phyloP scores from a whole-genome alignment of 2,797 vertebrate genomes.

The Xiphophorus birchmanni region DNA sequence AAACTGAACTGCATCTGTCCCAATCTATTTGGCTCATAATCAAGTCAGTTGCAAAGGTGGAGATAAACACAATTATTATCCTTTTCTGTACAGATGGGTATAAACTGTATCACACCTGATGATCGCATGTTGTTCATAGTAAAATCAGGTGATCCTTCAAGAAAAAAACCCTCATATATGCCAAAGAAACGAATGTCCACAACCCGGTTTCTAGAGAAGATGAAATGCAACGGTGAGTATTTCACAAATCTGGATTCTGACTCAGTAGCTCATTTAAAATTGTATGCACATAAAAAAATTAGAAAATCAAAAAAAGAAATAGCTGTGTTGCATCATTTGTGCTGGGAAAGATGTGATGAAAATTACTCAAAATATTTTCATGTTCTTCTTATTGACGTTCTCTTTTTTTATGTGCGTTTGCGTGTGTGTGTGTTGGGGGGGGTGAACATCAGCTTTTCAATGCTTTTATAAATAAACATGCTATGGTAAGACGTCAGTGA shows the following conservation, averaged over 20 bases:
- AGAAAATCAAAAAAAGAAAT: neutral
- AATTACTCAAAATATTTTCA: neutral
- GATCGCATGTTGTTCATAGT: slow-evolving; percentile 21
- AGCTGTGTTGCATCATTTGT: neutral
- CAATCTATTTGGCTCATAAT: slow-evolving; percentile 44
- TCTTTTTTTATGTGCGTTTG: too few species aligned
- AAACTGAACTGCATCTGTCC: slow-evolving; percentile 33
- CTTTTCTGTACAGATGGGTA: slow-evolving; percentile 3
- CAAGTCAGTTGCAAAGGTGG: slow-evolving; percentile 23
- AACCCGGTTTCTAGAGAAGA: neutral
- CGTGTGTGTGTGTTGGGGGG: too few species aligned
- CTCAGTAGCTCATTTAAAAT: neutral
- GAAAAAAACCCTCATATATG: neutral
- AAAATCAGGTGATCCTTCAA: slow-evolving; percentile 11
- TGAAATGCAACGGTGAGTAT: neutral
- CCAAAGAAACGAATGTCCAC: slow-evolving; percentile 20
- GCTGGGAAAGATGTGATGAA: neutral
- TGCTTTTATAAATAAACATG: too few species aligned
- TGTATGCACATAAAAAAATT: neutral
- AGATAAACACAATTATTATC: slow-evolving; percentile 39
- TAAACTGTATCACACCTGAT: slow-evolving; percentile 18
- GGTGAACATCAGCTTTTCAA: too few species aligned
- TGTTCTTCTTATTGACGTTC: neutral
- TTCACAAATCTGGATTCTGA: neutral
- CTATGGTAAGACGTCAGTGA: neutral